A percentile compares a stretch with the other conserved stretches of the same genome.
phyloP scores from a whole-genome alignment of 1,140 invertebrate genomes.

The Bombus balteatus region DNA sequence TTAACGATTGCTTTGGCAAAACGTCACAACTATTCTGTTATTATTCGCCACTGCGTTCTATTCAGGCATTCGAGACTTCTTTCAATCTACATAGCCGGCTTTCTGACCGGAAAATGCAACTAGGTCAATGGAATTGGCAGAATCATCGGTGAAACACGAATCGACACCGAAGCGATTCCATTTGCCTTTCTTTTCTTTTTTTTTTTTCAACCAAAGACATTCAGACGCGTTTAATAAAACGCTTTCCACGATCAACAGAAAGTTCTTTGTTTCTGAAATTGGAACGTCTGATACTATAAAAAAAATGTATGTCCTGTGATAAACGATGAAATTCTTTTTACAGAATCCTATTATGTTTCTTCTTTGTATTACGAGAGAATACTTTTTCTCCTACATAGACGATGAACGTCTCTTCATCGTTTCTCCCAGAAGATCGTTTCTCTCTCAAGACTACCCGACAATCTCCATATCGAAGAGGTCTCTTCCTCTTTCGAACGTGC shows the following conservation, averaged over 20 bases:
- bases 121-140: constrained; percentile 45
- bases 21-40: constrained; percentile 7
- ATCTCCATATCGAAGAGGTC: constrained; percentile 3
- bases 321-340: no score
- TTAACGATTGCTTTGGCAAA: constrained; percentile 45
- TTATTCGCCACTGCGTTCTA: neutral
- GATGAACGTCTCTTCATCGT: neutral
- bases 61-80: neutral
- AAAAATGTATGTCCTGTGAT: neutral
- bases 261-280: neutral
- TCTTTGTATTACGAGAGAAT: neutral
- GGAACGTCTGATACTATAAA: neutral
- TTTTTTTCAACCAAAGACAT: neutral
- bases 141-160: constrained; percentile 38
- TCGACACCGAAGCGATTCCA: neutral
- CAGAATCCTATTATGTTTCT: neutral
- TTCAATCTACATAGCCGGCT: neutral
- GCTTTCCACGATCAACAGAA: neutral
- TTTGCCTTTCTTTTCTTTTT: neutral
- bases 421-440: neutral
- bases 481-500: no score
- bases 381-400: neutral
- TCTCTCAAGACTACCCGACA: neutral
- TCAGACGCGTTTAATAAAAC: neutral
- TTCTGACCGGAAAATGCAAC: constrained; percentile 5